Base-by-base conservation (phyloP, 30 jellyfish, hydroid and myxozoan species). In the Chrysaora quinquecirrha region DNA sequence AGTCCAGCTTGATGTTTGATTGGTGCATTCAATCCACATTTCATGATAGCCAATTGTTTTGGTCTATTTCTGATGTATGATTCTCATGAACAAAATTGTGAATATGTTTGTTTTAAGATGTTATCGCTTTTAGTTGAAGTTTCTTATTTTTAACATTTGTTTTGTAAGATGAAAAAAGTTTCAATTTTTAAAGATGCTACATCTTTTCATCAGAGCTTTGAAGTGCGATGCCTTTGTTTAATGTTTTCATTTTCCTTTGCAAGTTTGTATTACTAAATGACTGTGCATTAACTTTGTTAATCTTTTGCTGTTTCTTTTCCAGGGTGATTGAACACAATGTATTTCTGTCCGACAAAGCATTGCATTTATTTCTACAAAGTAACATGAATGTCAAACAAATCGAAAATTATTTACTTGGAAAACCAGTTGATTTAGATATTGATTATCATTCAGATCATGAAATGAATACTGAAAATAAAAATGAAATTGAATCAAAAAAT, bases 311-410 rank as follows among this genome's bases (percentile, higher is more conserved):
- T n/a, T n/a, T 38, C 10, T 71, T 68, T 62, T 72, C 1, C 82
- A 87, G 96, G 89, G 93, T 90, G 16, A 83, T 90, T 9, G 95
- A 90, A 61, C 92, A 82, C 54, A 90, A 90, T 63, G 95, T 83
- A 1, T 90, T 70, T 66, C 82, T 90, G n/a, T 90, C 97, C 4
- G 97, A 90, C 74, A 90, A 90, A 52, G 97, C 97, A 28, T 46
- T 90, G 68, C 97, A 90, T 54, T 58, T 90, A 14, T 90, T 90
- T 69, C 73, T 90, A 31, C 54, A 38, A 38, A 38, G 54, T 38
- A 38, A 38, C 14, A 38, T 38, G 54, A 38, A 38, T 3, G 54
- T 38, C 11, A 14, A 6, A 38, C 11, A 38, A 38, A 38, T 38
- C 14, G 54, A 38, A 14, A 38, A 14, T 14, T 38, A 38, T 38